A percentile compares a stretch with the other conserved stretches of the same genome.
Evolutionary conservation across 2,113 vertebrate genomes (phyloP).

Genomic region (Chlorodrepanis virens): DNA sequence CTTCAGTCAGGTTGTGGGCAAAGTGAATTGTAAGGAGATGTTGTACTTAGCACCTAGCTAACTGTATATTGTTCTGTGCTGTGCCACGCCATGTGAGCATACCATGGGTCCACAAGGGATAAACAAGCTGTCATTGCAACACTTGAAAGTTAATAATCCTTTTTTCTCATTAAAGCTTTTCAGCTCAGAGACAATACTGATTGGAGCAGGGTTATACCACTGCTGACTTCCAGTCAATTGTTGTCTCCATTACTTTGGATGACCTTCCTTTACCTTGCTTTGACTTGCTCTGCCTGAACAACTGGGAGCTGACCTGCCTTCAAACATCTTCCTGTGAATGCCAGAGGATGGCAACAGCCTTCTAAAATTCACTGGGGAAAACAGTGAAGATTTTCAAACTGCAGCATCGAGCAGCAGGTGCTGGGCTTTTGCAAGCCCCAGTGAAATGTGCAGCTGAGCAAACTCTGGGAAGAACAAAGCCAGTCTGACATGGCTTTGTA

Average conservation of each 20-base stretch:
- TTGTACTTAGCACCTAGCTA: neutral
- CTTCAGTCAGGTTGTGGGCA: neutral
- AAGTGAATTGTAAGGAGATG: neutral
- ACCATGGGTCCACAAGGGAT: neutral
- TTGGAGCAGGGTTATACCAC: neutral
- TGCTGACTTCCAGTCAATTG: neutral
- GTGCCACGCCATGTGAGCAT: neutral
- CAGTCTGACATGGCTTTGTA: neutral
- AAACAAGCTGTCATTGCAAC: neutral
- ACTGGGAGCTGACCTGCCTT: neutral
- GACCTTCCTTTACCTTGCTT: neutral
- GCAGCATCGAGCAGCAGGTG: neutral
- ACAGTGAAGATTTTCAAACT: neutral
- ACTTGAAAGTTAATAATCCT: neutral
- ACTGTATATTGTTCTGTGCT: neutral
- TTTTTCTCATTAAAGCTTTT: neutral
- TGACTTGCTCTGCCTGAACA: neutral
- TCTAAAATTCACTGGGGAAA: neutral
- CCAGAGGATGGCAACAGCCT: conserved; percentile 22
- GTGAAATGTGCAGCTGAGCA: neutral
- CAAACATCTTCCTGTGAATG: neutral
- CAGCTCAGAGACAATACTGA: neutral
- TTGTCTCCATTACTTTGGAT: neutral
- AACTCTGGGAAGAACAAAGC: neutral
- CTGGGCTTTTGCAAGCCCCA: neutral